phyloP scores from a whole-genome alignment of 2,113 vertebrate genomes.

The Petroica traversi region DNA sequence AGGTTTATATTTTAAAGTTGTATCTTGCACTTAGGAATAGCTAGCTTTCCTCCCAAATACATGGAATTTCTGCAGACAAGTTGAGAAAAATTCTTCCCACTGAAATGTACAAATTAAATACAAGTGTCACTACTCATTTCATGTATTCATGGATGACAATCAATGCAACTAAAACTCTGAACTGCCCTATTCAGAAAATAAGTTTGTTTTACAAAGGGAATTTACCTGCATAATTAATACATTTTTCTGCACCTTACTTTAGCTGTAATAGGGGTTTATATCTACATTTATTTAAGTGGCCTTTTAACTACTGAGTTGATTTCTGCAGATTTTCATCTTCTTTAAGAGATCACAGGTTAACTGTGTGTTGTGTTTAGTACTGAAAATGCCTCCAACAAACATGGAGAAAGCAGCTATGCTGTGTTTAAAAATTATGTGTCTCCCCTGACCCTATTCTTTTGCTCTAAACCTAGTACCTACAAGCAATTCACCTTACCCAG shows the following conservation, averaged over 20 bases:
- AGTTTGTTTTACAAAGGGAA: not conserved
- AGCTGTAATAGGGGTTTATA: not conserved
- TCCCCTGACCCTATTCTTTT: not conserved
- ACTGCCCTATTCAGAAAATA: not conserved
- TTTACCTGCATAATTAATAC: not conserved
- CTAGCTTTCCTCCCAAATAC: not conserved
- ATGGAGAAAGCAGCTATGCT: not conserved
- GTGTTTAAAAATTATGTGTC: not conserved
- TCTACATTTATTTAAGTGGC: not conserved
- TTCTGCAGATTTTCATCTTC: not conserved
- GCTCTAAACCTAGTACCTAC: not conserved
- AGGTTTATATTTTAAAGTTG: not conserved
- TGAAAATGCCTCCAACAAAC: not conserved
- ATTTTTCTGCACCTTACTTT: not conserved
- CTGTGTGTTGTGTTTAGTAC: not conserved
- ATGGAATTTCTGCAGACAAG: rapidly evolving
- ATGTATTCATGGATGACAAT: rapidly evolving
- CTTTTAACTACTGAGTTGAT: not conserved
- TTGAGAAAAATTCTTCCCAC: not conserved
- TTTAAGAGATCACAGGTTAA: not conserved
- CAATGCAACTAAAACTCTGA: not conserved
- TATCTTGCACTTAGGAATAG: not conserved
- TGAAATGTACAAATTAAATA: not conserved
- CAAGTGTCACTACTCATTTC: not conserved
- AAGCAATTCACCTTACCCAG: slow-evolving; percentile 85